A percentile compares a stretch with the other conserved stretches of the same genome.
Evolutionary conservation across 2,797 vertebrate genomes (phyloP).

Genomic region (Pseudomugil gertrudae): DNA sequence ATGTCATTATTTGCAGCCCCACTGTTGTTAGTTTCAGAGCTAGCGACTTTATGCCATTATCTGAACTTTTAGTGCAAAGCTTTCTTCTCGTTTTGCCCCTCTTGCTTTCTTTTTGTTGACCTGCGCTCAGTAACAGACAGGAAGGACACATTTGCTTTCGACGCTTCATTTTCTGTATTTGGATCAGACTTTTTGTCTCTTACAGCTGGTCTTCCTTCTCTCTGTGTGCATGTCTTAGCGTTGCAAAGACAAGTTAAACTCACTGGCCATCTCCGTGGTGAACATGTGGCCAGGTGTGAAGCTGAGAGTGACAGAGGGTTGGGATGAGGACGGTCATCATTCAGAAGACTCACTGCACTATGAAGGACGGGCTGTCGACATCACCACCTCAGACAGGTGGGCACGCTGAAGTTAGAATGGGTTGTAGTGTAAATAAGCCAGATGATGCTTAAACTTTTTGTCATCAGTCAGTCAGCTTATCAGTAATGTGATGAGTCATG

Average conservation of each 20-base stretch:
- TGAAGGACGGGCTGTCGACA: slow-evolving; percentile 94
- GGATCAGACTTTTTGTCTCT: slow-evolving; percentile 12
- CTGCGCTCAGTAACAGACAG: background rate
- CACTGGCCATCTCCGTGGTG: slow-evolving; percentile 98
- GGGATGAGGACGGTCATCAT: slow-evolving; percentile 98
- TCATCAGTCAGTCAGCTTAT: slow-evolving; percentile 15
- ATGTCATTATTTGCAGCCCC: slow-evolving; percentile 2
- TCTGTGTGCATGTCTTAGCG: slow-evolving; percentile 78
- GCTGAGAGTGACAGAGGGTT: slow-evolving; percentile 96
- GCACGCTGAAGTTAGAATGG: background rate
- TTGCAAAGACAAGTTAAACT: slow-evolving; percentile 97
- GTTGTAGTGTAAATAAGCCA: background rate
- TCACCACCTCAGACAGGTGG: slow-evolving; percentile 94
- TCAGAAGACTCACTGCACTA: slow-evolving; percentile 97
- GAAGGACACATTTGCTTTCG: background rate
- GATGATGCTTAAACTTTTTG: background rate
- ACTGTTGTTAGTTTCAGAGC: background rate
- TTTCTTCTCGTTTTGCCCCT: background rate
- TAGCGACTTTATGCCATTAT: background rate
- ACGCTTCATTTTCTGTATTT: background rate
- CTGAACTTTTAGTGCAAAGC: background rate
- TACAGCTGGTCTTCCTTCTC: slow-evolving; percentile 1
- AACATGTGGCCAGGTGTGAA: slow-evolving; percentile 98
- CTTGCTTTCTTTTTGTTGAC: background rate
- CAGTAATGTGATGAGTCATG: slow-evolving; percentile 23